Percentiles rank a stretch among this genome's conserved stretches.
These are phyloP conservation scores for Zoanthus sansibaricus DNA, from an alignment of 92 coral and sea anemone species.

Conservation along the genomic window DNA sequence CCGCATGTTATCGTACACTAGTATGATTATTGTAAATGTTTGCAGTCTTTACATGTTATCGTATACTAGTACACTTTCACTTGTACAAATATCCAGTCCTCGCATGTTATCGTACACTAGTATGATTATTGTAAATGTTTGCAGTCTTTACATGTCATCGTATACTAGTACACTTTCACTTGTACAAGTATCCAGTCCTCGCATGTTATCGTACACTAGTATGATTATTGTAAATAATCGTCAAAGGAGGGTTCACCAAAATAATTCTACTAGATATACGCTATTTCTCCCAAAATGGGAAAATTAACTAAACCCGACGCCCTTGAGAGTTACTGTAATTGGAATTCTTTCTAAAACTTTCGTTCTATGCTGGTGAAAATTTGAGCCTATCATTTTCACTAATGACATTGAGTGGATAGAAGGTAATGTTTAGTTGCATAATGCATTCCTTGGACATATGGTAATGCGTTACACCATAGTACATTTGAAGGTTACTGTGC, in stretches of 20 bases:
- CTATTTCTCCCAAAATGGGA: neutral
- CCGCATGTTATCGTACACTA: too few relatives aligned
- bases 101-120: too few relatives aligned
- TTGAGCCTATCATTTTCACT: neutral
- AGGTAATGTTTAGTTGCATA: neutral
- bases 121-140: too few relatives aligned
- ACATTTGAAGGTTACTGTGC: constrained; percentile 18
- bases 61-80: too few relatives aligned
- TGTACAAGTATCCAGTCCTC: too few relatives aligned
- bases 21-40: too few relatives aligned
- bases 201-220: too few relatives aligned
- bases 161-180: too few relatives aligned
- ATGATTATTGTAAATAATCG: too few relatives aligned
- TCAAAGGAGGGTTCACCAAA: neutral
- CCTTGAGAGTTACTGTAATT: neutral
- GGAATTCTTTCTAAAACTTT: neutral
- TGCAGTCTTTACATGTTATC: too few relatives aligned
- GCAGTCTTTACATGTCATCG: too few relatives aligned
- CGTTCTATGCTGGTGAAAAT: neutral
- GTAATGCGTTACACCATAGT: constrained; percentile 14
- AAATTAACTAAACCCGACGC: neutral
- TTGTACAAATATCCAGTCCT: too few relatives aligned
- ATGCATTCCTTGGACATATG: constrained; percentile 9
- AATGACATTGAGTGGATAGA: neutral
- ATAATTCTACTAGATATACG: neutral